A percentile compares a stretch with the other conserved stretches of the same genome.
phyloP scores from a whole-genome alignment of 1,140 invertebrate species.

The Gryllus bimaculatus region DNA sequence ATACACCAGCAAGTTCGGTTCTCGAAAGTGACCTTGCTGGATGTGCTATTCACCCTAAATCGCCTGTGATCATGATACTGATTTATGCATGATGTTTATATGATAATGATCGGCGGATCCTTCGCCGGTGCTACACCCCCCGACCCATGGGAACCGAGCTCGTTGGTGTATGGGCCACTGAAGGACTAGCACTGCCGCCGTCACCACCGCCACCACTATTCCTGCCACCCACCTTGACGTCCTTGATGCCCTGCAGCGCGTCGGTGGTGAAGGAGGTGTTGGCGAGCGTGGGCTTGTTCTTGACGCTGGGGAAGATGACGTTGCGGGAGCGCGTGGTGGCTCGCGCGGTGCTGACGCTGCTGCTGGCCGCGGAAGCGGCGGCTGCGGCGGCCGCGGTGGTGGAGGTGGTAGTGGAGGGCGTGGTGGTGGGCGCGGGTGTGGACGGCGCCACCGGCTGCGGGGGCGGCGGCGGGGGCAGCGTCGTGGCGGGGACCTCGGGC shows the following conservation, averaged over 20 bases:
- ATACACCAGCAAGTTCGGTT: too few species aligned
- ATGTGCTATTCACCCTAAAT: too few species aligned
- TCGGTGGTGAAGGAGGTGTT: slow-evolving; percentile 73
- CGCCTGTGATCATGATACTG: too few species aligned
- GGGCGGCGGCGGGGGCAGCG: slow-evolving; percentile 19
- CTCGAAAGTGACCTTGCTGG: too few species aligned
- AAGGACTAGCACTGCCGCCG: too few species aligned
- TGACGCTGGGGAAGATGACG: slow-evolving; percentile 81
- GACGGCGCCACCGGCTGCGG: slow-evolving; percentile 27
- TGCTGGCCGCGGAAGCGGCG: slow-evolving; percentile 35
- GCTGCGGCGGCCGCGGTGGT: slow-evolving; percentile 26
- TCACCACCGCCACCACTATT: too few species aligned
- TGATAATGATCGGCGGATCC: too few species aligned
- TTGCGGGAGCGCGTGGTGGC: slow-evolving; percentile 53
- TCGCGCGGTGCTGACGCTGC: slow-evolving; percentile 29
- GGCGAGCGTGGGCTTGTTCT: slow-evolving; percentile 73
- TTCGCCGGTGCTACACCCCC: too few species aligned
- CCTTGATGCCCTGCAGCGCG: slow-evolving; percentile 58
- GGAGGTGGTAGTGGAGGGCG: slow-evolving; percentile 29
- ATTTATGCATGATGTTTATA: too few species aligned
- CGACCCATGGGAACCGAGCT: too few species aligned
- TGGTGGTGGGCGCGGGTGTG: slow-evolving; percentile 30
- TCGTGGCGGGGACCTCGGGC: slow-evolving; percentile 54
- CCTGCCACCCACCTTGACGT: slow-evolving; percentile 63
- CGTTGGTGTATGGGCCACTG: too few species aligned